phyloP scores from a whole-genome alignment of 2,113 vertebrate genomes.

The Sterrhoptilus dennistouni region DNA sequence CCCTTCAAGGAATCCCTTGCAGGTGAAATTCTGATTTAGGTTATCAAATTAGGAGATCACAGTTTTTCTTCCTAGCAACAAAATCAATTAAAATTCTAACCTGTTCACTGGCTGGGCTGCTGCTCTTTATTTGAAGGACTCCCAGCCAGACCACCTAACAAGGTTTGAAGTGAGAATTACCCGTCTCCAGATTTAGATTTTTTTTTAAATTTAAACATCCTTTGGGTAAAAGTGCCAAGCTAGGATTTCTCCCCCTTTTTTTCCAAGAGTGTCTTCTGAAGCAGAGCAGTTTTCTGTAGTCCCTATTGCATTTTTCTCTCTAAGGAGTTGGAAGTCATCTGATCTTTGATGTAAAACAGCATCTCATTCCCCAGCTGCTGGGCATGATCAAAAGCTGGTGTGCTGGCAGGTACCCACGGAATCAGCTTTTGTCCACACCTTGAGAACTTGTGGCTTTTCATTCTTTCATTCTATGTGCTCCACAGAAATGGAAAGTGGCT shows the following conservation, averaged over 20 bases:
- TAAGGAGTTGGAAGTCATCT: not conserved
- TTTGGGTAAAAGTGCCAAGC: not conserved
- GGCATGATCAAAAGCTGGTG: not conserved
- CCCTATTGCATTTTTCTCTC: not conserved
- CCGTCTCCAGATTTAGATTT: rapidly evolving
- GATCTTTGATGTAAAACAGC: not conserved
- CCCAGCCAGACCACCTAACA: not conserved
- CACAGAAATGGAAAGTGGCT: not conserved
- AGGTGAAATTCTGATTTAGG: not conserved
- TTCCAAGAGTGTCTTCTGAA: not conserved
- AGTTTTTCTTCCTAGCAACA: not conserved
- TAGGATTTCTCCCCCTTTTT: not conserved
- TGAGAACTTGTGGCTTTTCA: not conserved
- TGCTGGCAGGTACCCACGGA: rapidly evolving
- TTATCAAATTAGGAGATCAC: not conserved
- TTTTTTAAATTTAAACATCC: not conserved
- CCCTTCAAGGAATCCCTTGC: not conserved
- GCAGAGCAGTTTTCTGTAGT: not conserved
- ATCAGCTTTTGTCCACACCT: not conserved
- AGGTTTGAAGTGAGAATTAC: not conserved
- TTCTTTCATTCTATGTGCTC: not conserved
- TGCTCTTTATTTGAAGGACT: not conserved
- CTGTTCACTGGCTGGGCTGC: not conserved
- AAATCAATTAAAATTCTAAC: not conserved
- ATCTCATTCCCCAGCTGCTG: not conserved